Base-by-base conservation (phyloP, 2,888 invertebrate genomes). In the Hirtodrosophila histrioides region DNA sequence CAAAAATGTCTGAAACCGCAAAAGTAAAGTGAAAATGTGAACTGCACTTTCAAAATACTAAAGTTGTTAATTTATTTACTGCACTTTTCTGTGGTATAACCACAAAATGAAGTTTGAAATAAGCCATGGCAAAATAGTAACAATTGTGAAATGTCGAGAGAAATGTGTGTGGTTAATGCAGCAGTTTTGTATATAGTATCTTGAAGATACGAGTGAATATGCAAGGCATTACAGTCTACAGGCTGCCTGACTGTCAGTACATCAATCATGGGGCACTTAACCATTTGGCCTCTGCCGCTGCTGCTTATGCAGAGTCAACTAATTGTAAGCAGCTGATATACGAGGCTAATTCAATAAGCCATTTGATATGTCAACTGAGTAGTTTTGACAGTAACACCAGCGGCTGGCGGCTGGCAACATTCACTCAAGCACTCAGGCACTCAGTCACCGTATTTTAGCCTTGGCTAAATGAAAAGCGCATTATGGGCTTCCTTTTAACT, bases 381-480 rank as follows among this genome's bases (percentile, higher is more conserved):
- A 63, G 44, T 50, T 69, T 37, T 46, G 50, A 46, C 43, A 53
- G 48, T 7, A 17, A 46, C 49, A 35, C 40, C 12, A 48, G n/a
- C 7, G 4, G 10, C 46, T 41, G 31, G 9, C 35, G 17, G 17
- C 39, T 8, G 8, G 17, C 10, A 51, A 17, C 29, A 48, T 17
- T 37, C 3, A 29, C 11, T 27, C 8, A 2, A 6, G 11, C 29
- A 10, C 12, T 12, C n/a, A 50, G 53, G 33, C 17, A 29, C 49
- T 48, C 27, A 33, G 17, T 11, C 17, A 23, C 49, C 40, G 23
- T 27, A 11, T 11, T 17, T 51, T n/a, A 39, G 61, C 51, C 61
- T 43, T 50, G 41, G 35, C 45, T 33, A 43, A 69, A 57, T 71
- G 66, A 71, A 66, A 71, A 71, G 72, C 72, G 67, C 67, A 71